These are phyloP conservation scores for Ptychobarbus kaznakovi DNA, from an alignment of 2,797 vertebrate genomes.

Conservation along the genomic window DNA sequence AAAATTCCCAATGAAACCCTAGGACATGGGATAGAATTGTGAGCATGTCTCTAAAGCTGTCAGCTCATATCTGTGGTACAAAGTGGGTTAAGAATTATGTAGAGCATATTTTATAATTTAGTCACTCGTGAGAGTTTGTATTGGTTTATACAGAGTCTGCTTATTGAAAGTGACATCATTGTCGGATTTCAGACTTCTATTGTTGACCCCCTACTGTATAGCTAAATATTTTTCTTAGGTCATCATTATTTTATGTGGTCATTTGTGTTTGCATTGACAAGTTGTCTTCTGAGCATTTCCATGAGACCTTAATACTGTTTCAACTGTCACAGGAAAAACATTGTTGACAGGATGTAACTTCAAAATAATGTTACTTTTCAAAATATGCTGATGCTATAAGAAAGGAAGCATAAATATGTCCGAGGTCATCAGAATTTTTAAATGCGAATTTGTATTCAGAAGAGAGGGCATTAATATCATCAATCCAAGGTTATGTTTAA, in stretches of 20 bases:
- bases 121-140: constrained; percentile 37
- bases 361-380: constrained; percentile 34
- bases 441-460: constrained; percentile 45
- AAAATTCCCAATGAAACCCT: constrained; percentile 67
- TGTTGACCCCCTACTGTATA: constrained; percentile 46
- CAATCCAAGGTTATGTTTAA: constrained; percentile 43
- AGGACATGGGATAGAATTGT: constrained; percentile 61
- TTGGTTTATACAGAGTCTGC: constrained; percentile 59
- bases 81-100: constrained; percentile 72
- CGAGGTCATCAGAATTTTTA: constrained; percentile 40
- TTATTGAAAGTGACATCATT: constrained; percentile 75
- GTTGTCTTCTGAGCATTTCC: constrained; percentile 53
- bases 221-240: constrained; percentile 53
- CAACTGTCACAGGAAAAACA: constrained; percentile 31
- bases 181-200: constrained; percentile 60
- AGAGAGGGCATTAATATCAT: constrained; percentile 4
- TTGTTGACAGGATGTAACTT: constrained; percentile 32
- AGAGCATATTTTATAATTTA: constrained; percentile 70
- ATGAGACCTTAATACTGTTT: constrained; percentile 47
- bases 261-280: constrained; percentile 47
- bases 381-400: constrained; percentile 53
- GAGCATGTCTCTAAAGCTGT: constrained; percentile 70
- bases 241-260: constrained; percentile 34
- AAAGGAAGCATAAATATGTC: constrained; percentile 36
- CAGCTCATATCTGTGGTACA: constrained; percentile 71